Base-by-base conservation (phyloP, 2,888 invertebrate species). In the Deilephila elpenor region DNA sequence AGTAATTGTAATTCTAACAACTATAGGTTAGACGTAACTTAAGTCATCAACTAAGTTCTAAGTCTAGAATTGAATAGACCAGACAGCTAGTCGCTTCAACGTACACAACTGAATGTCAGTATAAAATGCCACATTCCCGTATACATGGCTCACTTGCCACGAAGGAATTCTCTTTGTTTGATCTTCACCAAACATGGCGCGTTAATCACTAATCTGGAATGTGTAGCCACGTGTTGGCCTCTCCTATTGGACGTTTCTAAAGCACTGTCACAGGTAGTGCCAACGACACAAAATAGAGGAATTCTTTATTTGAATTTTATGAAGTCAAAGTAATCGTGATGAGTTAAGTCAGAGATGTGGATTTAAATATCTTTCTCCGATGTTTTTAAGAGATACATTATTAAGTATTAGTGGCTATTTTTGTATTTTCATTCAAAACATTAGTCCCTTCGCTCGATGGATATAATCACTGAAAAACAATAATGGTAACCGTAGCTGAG, bases 131-230 rank as follows among this genome's bases (percentile, higher is more conserved):
- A 72, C 77, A 76, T 79, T 82, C 75, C 76, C 73, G 73, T 78
- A 73, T 74, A 79, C 78, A 75, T 80, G 79, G 80, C 78, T 80
- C 80, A 76, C 76, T 78, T 79, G 76, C 77, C 75, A 77, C 70
- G 72, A 72, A 76, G 88, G 86, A 86, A 88, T 89, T 81, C 78
- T 81, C 88, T 86, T 88, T 89, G 89, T 89, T 75, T 79, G 76
- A 78, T 74, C 74, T 73, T 76, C 78, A 80, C 88, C 86, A 81
- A 83, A 86, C 77, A 80, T 75, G 86, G 87, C 78, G 77, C 74
- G 78, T 84, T 89, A 90, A 87, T 90, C 89, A 90, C 81, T 74
- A 72, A 37, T 59, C 77, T 76, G 88, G 91, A 86, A 90, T 89
- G 88, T 78, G 73, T 78, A n/a, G n/a, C n/a, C 19, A 85, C 86